Base-by-base conservation (phyloP, 2,888 invertebrate genomes). In the Brachypalpus laphriformis region DNA sequence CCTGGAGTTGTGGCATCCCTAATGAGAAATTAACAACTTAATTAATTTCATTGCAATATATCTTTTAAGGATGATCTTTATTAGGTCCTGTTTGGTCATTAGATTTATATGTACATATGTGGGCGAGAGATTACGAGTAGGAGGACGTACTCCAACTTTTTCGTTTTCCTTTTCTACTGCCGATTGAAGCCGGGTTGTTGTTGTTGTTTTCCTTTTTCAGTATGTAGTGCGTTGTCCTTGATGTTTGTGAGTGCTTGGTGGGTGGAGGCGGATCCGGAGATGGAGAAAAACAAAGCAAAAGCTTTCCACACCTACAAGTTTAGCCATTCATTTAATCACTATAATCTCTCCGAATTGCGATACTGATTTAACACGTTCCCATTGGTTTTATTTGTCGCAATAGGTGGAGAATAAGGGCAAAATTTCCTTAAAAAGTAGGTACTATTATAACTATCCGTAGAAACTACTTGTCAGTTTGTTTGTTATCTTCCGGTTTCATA, bases 21-120 rank as follows among this genome's bases (percentile, higher is more conserved):
- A 91, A 90, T 91, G 90, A 90, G 90, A 90, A 90, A 91, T 91
- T 91, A 91, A 91, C 91, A 90, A 90, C 91, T 91, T 91, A 91
- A 91, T 91, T 91, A 91, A 91, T 91, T 90, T 89, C 89, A 88
- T 89, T 89, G 90, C 90, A 90, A 91, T 90, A 91, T 90, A 90
- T 90, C 90, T 90, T 90, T 71, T 76, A 61, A 76, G 85, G 85
- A 85, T 81, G 85, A 85, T 81, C 75, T 85, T 85, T 85, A 85
- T 85, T 85, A 71, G 85, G 75, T 81, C 66, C 71, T 81, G 85
- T 71, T 80, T 75, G 85, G 85, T 71, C 85, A 66, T 81, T 81
- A 81, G 81, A 85, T 85, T 85, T 85, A 85, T 85, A 59, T 66
- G 80, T 59, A 47, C 47, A 47, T 34, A 49, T 49, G 40, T 56